These are phyloP conservation scores for Diloba caeruleocephala DNA, from an alignment of 2,888 invertebrate species.

Conservation along the genomic window DNA sequence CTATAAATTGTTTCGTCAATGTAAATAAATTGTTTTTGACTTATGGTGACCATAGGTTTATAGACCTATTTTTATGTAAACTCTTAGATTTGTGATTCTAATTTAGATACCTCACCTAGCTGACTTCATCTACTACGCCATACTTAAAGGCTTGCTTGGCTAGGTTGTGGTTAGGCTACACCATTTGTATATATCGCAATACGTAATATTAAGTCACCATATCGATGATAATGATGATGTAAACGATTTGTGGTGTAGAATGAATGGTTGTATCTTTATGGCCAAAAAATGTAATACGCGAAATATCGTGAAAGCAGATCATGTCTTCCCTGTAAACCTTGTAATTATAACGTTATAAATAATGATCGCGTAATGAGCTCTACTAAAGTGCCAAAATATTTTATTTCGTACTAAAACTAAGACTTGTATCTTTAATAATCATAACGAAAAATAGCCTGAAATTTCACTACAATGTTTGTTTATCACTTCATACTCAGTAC, in stretches of 20 bases:
- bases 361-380: slow-evolving; percentile 54
- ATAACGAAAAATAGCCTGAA: slow-evolving; percentile 19
- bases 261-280: slow-evolving; percentile 54
- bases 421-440: slow-evolving; percentile 30
- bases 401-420: slow-evolving; percentile 32
- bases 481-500: background rate
- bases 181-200: slow-evolving; percentile 51
- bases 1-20: slow-evolving; percentile 70
- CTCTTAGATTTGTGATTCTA: slow-evolving; percentile 69
- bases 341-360: slow-evolving; percentile 59
- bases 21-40: slow-evolving; percentile 73
- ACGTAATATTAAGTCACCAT: slow-evolving; percentile 52
- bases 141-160: slow-evolving; percentile 60
- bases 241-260: slow-evolving; percentile 44
- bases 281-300: slow-evolving; percentile 62
- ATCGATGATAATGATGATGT: slow-evolving; percentile 36
- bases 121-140: slow-evolving; percentile 49
- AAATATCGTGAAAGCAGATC: slow-evolving; percentile 74
- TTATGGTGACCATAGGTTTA: slow-evolving; percentile 63
- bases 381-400: slow-evolving; percentile 55
- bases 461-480: slow-evolving; percentile 1
- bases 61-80: slow-evolving; percentile 80
- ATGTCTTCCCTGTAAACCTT: slow-evolving; percentile 81
- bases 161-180: slow-evolving; percentile 61
- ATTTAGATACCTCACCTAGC: slow-evolving; percentile 53